Conservation (phyloP, 2,113 vertebrate species). For the Gavialis gangeticus region DNA sequence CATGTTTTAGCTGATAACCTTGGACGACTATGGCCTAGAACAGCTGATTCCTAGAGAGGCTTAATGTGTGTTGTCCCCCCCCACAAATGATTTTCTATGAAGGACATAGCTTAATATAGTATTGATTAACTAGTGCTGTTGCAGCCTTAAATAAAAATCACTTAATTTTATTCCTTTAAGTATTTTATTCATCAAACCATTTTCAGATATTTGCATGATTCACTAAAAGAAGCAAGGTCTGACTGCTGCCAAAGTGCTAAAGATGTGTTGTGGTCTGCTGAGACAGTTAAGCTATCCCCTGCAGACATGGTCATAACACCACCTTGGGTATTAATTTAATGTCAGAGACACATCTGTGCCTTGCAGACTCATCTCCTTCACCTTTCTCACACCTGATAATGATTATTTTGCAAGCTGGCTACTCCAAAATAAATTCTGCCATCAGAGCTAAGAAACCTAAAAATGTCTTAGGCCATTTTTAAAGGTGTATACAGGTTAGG, state of each 20-base stretch:
- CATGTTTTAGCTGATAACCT: too few relatives aligned
- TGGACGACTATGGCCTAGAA: background rate
- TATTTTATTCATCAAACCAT: background rate
- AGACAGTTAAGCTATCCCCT: background rate
- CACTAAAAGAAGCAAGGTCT: background rate
- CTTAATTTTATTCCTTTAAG: background rate
- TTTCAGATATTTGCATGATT: background rate
- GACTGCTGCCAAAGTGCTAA: background rate
- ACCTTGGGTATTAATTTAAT: fast-evolving
- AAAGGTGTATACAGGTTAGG: background rate
- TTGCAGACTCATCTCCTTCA: background rate
- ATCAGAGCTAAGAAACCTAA: background rate
- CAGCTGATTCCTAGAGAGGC: background rate
- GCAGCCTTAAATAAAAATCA: background rate
- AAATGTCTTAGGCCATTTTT: background rate
- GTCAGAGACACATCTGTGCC: fast-evolving
- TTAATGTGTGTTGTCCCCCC: background rate
- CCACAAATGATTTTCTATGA: too few relatives aligned
- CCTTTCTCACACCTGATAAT: background rate
- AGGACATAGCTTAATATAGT: background rate
- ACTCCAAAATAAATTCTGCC: background rate
- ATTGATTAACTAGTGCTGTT: background rate
- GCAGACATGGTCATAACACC: background rate
- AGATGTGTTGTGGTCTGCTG: fast-evolving
- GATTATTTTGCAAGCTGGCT: background rate